Evolutionary conservation across 2,888 invertebrate species (phyloP), one percentile per base, ranked within the genome.

Genomic region (Papilio elwesi): DNA sequence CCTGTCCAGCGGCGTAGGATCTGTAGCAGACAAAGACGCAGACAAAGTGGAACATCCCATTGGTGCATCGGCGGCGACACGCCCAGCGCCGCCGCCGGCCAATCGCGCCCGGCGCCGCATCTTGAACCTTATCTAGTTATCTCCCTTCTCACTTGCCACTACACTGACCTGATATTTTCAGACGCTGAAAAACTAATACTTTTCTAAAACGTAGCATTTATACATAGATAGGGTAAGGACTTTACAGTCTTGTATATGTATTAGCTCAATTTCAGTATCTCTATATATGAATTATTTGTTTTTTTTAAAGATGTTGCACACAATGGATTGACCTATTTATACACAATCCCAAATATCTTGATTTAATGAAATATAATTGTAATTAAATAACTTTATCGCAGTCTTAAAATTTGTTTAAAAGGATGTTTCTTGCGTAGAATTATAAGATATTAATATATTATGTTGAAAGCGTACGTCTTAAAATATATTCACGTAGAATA

Each of bases 51-150:
- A 85, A 83, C 91, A 93, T 93, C 93, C 92, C 91, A 95, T 94
- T 94, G 95, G 94, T 93, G 94, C 93, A 94, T 94, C 95, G 94
- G 90, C 83, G 87, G 84, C 87, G 83, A 90, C 90, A 89, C 93
- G 93, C 94, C 93, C 88, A 82, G 83, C 80, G 79, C 77, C 81
- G 78, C 79, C 85, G 82, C 78, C 86, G 84, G 75, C 93, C 93
- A 93, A 93, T 93, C 84, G 78, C 85, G 76, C 77, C 80, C 81
- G 80, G 84, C 87, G 88, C 86, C 91, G 94, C 92, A 94, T 94
- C 94, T 91, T 94, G 94, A 89, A 84, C 93, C 87, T 93, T 93
- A 92, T 93, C 93, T 93, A 90, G 89, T 92, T 91, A 90, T 93
- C 93, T 91, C 88, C 92, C 86, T 89, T 93, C 92, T 93, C 93